Evolutionary conservation across 2,113 vertebrate species (phyloP).

Genomic region (Hyaena hyaena): DNA sequence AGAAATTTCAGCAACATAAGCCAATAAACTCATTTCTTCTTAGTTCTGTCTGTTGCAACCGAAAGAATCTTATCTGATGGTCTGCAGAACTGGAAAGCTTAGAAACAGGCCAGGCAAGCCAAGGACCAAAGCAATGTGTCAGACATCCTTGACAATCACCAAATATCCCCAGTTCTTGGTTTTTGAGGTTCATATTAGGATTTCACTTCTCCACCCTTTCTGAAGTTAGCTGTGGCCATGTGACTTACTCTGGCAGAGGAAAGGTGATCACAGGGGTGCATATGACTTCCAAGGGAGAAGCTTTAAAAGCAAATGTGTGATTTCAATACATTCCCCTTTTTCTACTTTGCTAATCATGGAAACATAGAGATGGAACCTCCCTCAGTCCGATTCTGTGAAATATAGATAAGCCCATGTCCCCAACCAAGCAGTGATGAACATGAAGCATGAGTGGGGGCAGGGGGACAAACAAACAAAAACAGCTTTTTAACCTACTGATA

Average conservation of each 20-base stretch:
- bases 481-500: fast-evolving
- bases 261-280: neutral
- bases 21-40: neutral
- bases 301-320: neutral
- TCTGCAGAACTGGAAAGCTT: neutral
- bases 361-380: neutral
- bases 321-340: neutral
- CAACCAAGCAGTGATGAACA: no score
- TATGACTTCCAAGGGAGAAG: neutral
- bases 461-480: neutral
- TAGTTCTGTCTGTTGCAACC: neutral
- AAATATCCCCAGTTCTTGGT: neutral
- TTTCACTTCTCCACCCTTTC: neutral
- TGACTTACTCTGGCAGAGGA: neutral
- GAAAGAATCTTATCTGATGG: neutral
- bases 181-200: neutral
- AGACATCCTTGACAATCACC: fast-evolving
- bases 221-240: neutral
- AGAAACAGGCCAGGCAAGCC: neutral
- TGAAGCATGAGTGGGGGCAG: fast-evolving
- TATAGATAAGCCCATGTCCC: neutral
- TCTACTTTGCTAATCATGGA: neutral
- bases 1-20: neutral
- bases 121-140: neutral
- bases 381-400: neutral